These are phyloP conservation scores for Nyctereutes procyonoides DNA, from an alignment of 2,113 vertebrate species.

Conservation along the genomic window DNA sequence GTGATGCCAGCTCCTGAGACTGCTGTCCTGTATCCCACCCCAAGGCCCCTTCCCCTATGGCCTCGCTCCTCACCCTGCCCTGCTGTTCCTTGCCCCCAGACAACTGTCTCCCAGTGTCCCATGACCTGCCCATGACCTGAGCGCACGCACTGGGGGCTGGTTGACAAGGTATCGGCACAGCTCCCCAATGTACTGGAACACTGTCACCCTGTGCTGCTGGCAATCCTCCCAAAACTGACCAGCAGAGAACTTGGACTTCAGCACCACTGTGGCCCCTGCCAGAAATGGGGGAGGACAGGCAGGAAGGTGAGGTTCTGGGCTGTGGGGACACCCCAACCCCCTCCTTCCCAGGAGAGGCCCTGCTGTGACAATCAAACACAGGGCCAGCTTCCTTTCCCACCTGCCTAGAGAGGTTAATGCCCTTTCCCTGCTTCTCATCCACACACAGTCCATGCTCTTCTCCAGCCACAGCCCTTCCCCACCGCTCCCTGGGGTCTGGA, in stretches of 20 bases:
- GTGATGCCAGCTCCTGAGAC: fast-evolving
- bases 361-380: background rate
- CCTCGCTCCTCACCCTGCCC: background rate
- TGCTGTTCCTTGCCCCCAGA: background rate
- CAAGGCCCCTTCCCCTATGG: fast-evolving
- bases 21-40: fast-evolving
- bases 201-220: constrained; percentile 88
- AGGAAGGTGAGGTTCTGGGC: background rate
- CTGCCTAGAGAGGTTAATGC: background rate
- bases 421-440: background rate
- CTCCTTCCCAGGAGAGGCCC: background rate
- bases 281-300: fast-evolving
- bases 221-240: constrained; percentile 95
- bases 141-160: constrained; percentile 88
- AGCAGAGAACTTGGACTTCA: constrained; percentile 95
- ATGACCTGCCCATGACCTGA: background rate
- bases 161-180: constrained; percentile 94
- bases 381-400: background rate
- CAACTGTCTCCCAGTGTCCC: fast-evolving
- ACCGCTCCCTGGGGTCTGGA: background rate
- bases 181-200: constrained; percentile 96
- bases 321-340: too few relatives aligned
- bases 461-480: background rate
- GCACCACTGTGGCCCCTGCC: constrained; percentile 88
- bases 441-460: background rate